Conservation (phyloP, 2,797 vertebrate genomes). For the Spizella passerina region DNA sequence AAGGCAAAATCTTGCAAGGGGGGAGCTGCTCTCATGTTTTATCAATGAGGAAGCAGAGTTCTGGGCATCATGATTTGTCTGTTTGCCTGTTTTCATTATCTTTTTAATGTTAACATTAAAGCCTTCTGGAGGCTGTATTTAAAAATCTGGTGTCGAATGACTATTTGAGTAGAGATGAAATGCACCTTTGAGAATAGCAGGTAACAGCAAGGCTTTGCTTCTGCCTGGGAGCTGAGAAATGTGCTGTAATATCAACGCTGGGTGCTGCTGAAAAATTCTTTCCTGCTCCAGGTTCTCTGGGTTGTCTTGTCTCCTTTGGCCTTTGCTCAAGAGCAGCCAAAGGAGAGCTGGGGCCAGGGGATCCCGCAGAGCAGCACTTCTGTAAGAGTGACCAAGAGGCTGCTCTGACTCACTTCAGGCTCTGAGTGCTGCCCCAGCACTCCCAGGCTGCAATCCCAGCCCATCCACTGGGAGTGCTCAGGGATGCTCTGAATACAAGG, state of each 20-base stretch:
- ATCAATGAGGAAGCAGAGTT: conserved; percentile 39
- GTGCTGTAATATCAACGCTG: not conserved
- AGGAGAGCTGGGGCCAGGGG: not conserved
- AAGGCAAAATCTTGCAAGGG: not conserved
- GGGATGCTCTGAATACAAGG: not conserved
- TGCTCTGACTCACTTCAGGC: not conserved
- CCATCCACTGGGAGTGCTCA: not conserved
- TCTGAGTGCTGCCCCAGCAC: accelerated
- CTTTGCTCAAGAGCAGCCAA: not conserved
- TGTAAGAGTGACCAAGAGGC: not conserved
- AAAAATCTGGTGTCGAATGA: not conserved
- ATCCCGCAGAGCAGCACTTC: not conserved
- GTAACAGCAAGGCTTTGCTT: not conserved
- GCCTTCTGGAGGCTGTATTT: conserved; percentile 3
- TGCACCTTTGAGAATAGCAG: conserved; percentile 24
- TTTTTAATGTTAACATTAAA: conserved; percentile 59
- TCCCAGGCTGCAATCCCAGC: not conserved
- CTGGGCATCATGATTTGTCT: conserved; percentile 6
- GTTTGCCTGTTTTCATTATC: conserved; percentile 54
- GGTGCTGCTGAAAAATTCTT: not conserved
- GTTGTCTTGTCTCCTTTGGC: not conserved
- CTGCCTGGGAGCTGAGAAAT: not conserved
- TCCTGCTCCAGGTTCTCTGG: not conserved
- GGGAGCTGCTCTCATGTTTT: conserved; percentile 10
- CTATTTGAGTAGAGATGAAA: conserved; percentile 34